These are phyloP conservation scores for Epinotia demarniana DNA, from an alignment of 2,888 invertebrate genomes.

Conservation along the genomic window DNA sequence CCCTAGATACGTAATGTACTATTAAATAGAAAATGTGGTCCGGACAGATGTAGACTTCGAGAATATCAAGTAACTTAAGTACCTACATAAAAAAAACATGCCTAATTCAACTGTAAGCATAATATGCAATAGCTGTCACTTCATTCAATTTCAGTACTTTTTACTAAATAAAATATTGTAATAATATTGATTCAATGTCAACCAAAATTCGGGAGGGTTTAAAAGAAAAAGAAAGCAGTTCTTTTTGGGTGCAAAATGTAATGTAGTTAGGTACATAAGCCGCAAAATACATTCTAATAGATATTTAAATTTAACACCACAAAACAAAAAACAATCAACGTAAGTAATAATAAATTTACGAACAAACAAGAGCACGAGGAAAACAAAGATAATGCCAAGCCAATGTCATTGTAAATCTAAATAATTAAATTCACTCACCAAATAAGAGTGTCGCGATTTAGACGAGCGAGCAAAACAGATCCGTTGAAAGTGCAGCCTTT, in stretches of 20 bases:
- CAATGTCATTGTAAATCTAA: conserved; percentile 33
- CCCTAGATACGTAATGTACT: no score
- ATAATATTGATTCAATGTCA: no score
- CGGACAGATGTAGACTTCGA: no score
- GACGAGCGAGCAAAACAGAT: conserved; percentile 49
- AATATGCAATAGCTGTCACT: no score
- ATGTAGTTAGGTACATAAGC: conserved; percentile 19
- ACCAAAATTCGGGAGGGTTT: background rate
- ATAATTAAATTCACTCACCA: conserved; percentile 58
- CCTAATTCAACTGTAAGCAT: no score
- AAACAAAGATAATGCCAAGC: conserved; percentile 37
- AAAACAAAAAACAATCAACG: background rate
- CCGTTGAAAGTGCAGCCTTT: conserved; percentile 79
- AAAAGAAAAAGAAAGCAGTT: background rate
- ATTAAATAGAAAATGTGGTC: no score
- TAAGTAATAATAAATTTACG: background rate
- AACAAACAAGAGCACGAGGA: conserved; percentile 26
- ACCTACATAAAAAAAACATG: no score
- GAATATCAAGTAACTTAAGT: no score
- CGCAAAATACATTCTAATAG: background rate
- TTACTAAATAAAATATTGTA: no score
- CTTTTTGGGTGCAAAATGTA: background rate
- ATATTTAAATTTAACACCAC: background rate
- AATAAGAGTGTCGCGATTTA: conserved; percentile 52
- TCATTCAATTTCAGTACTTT: no score